Percentiles rank a stretch among this genome's conserved stretches.
Conservation (phyloP, 2,888 invertebrate genomes). For the Acanthococcus lagerstroemiae region DNA sequence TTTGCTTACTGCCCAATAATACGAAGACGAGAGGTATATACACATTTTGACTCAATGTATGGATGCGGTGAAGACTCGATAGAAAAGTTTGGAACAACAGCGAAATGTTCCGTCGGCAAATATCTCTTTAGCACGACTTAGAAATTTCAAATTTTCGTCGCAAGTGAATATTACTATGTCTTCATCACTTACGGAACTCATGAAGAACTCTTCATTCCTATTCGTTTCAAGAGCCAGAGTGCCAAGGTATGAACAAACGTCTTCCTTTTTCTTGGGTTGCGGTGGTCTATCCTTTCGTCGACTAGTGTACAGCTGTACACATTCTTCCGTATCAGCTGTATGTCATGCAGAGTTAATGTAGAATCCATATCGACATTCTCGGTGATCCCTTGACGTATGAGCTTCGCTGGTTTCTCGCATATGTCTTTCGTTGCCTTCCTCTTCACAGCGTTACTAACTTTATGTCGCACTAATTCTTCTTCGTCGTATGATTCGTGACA, state of each 20-base stretch:
- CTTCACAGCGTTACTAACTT: too few relatives aligned
- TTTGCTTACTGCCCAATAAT: background rate
- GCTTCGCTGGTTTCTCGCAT: background rate
- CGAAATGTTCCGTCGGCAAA: background rate
- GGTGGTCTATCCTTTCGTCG: background rate
- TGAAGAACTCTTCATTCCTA: too few relatives aligned
- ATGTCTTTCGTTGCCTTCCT: background rate
- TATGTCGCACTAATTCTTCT: background rate
- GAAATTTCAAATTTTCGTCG: too few relatives aligned
- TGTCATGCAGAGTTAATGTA: background rate
- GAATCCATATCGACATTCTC: background rate
- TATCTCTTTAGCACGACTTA: background rate
- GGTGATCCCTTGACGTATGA: background rate
- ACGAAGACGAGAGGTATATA: background rate
- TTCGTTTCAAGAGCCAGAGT: background rate
- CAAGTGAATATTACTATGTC: too few relatives aligned
- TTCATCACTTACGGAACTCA: too few relatives aligned
- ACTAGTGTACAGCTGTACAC: background rate
- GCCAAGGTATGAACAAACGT: background rate
- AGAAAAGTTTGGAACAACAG: background rate
- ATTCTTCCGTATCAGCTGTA: background rate
- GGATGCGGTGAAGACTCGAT: background rate
- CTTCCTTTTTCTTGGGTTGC: background rate
- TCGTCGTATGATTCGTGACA: background rate
- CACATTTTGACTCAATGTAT: background rate